Conservation (phyloP, 2,113 vertebrate genomes). For the Seriola quinqueradiata region DNA sequence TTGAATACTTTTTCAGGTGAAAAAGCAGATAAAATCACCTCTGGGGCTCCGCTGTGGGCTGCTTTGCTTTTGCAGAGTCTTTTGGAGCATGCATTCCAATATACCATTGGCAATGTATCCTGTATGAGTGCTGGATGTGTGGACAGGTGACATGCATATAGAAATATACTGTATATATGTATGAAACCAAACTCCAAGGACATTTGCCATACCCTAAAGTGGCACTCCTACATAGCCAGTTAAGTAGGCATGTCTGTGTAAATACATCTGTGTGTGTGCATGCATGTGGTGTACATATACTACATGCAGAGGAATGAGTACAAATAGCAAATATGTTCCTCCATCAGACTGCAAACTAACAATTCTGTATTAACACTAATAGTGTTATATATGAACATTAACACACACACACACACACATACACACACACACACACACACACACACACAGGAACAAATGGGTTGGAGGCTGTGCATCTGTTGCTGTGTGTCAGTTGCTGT, state of each 20-base stretch:
- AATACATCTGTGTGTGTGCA: too few species aligned
- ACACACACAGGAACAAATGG: too few species aligned
- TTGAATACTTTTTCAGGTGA: neutral
- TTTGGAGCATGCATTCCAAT: neutral
- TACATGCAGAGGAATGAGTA: too few species aligned
- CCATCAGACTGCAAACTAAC: too few species aligned
- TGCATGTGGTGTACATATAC: neutral
- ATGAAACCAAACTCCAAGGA: neutral
- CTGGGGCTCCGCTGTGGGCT: too few species aligned
- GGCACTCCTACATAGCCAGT: neutral
- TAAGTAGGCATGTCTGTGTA: too few species aligned
- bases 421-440: neutral
- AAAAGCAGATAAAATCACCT: neutral
- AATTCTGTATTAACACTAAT: neutral
- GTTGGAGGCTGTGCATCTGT: constrained; percentile 17
- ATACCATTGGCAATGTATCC: neutral
- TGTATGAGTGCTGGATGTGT: neutral
- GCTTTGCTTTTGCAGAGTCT: neutral
- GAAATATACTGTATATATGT: neutral
- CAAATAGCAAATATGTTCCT: too few species aligned
- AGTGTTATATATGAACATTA: too few species aligned
- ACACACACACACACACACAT: neutral
- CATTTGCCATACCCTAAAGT: neutral
- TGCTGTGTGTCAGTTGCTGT: neutral
- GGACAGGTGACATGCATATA: neutral